Percentiles rank a stretch among this genome's conserved stretches.
Conservation (phyloP, 2,113 vertebrate species). For the Aphyosemion australe region DNA sequence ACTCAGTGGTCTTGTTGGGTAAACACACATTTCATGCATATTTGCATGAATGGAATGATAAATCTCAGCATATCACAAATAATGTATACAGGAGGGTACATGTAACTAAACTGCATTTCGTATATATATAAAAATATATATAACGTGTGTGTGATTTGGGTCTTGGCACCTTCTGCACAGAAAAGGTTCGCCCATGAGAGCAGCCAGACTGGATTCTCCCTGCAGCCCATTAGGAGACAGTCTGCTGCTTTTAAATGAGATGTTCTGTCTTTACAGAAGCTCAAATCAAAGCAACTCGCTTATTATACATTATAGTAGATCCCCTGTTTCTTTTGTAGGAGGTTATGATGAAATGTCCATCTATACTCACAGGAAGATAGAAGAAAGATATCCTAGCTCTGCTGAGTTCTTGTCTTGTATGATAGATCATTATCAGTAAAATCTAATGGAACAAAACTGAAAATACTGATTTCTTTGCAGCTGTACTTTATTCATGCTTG, state of each 20-base stretch:
- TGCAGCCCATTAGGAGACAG: conserved; percentile 32
- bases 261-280: conserved; percentile 29
- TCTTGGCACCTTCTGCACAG: conserved; percentile 35
- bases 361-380: background rate
- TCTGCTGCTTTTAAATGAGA: conserved; percentile 38
- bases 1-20: background rate
- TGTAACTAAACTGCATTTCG: conserved; percentile 39
- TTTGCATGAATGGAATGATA: background rate
- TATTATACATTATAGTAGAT: conserved; percentile 8
- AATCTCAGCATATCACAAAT: conserved; percentile 9
- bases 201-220: conserved; percentile 47
- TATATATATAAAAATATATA: too few relatives aligned
- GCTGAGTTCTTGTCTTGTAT: background rate
- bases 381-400: background rate
- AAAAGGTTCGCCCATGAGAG: conserved; percentile 33
- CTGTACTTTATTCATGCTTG: background rate
- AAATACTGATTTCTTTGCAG: background rate
- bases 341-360: conserved; percentile 4
- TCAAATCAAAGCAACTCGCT: conserved; percentile 1
- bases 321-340: conserved; percentile 5
- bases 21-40: background rate
- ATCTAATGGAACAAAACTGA: too few relatives aligned
- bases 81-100: conserved; percentile 33
- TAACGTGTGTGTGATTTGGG: too few relatives aligned
- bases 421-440: background rate